Evolutionary conservation across 2,797 vertebrate genomes (phyloP), one percentile per base, ranked within the genome.

Genomic region (Gymnodraco acuticeps): DNA sequence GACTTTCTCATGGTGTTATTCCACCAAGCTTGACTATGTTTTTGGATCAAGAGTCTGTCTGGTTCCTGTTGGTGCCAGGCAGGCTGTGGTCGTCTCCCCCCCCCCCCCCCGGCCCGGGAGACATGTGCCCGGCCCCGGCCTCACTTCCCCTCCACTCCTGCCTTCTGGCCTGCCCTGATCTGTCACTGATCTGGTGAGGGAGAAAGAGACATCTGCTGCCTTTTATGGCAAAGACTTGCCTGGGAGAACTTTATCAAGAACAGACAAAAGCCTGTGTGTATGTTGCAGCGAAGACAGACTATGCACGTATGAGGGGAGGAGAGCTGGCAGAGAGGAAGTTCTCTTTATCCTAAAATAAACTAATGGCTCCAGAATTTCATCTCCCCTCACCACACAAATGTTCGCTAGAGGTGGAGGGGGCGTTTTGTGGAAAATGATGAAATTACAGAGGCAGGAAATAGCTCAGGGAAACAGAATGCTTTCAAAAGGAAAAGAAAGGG

Each of bases 201-300:
- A 68, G 81, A 87, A 87, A 45, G 81, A 86, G 70, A 73, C 83
- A 84, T 89, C 86, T 85, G 87, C 90, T 93, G 88, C 94, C 95
- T 95, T 95, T 95, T 95, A 95, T 95, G 94, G 94, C 85, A 84
- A 94, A 91, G 83, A 86, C 73, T 90, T 80, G 86, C 68, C 73
- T 55, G 55, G 70, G 84, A 88, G 84, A 89, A 89, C 87, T 85
- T 88, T 62, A 91, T 81, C 77, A 87, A 78, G 84, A 90, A 86
- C 87, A 90, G 84, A 82, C 82, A 76, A 84, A 84, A 83, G 76
- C 69, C 63, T 2, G 64, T 82, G 80, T 78, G 81, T 61, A 64
- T 68, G 63, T 69, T 20, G 8, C 38, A 51, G 68, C 48, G n/a
- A 62, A 65, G 82, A 77, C 69, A 60, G 81, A 63, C 76, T 70